Percentiles rank a stretch among this genome's conserved stretches.
These are phyloP conservation scores for Galeruca laticollis DNA, from an alignment of 2,888 invertebrate genomes.

Conservation along the genomic window DNA sequence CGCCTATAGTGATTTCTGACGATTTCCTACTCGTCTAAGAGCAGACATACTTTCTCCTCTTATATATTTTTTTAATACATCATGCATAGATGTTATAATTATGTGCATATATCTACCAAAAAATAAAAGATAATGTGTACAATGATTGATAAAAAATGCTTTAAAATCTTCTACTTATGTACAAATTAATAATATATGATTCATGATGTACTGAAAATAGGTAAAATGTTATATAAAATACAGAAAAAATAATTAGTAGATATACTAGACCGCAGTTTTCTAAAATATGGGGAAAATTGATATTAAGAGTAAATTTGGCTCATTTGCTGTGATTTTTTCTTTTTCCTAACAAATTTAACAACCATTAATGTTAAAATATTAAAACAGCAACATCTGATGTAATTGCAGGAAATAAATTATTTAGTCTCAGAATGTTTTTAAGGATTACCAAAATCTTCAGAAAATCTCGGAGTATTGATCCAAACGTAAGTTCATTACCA, in stretches of 20 bases:
- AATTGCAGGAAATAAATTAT: too few relatives aligned
- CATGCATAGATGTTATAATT: conserved; percentile 10
- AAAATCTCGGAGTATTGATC: too few relatives aligned
- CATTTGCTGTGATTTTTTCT: too few relatives aligned
- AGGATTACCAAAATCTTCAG: too few relatives aligned
- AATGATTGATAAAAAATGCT: conserved; percentile 13
- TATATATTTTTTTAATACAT: conserved; percentile 3
- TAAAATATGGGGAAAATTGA: not conserved
- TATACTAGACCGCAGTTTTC: not conserved
- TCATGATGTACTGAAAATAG: conserved; percentile 3
- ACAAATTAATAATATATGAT: conserved; percentile 7
- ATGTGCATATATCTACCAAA: conserved; percentile 18
- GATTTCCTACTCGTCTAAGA: conserved; percentile 18
- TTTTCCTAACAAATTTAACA: too few relatives aligned
- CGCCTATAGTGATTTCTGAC: conserved; percentile 12
- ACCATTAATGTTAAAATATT: too few relatives aligned
- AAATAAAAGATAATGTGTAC: conserved; percentile 15
- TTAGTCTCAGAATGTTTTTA: too few relatives aligned
- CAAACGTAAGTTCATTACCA: too few relatives aligned
- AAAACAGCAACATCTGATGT: too few relatives aligned
- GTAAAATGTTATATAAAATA: conserved; percentile 13
- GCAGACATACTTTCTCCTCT: conserved; percentile 12
- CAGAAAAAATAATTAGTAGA: conserved; percentile 1
- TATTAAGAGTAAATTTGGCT: too few relatives aligned
- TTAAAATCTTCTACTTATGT: conserved; percentile 16